Evolutionary conservation across 2,113 vertebrate species (phyloP).

Genomic region (Leptobrachium leishanense): DNA sequence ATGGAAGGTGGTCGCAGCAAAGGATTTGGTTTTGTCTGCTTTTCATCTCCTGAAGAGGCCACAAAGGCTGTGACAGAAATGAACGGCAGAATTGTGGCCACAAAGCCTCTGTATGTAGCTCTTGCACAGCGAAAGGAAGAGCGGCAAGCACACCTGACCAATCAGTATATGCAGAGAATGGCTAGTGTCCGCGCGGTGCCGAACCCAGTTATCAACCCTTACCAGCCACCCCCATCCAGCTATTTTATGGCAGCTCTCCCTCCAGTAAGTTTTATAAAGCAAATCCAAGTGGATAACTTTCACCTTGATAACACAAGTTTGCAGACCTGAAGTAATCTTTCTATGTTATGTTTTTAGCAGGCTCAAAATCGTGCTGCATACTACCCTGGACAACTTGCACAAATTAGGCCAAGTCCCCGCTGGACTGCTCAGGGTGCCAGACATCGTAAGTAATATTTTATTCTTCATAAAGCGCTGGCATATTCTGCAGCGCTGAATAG

Average conservation of each 20-base stretch:
- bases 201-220: conserved; percentile 97
- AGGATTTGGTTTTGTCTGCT: conserved; percentile 97
- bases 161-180: conserved; percentile 99
- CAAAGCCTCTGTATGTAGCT: conserved; percentile 96
- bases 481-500: too few relatives aligned
- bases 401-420: conserved; percentile 91
- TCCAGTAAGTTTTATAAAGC: too few relatives aligned
- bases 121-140: conserved; percentile 97
- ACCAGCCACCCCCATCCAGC: conserved; percentile 94
- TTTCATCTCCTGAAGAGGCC: conserved; percentile 97
- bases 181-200: conserved; percentile 94
- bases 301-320: too few relatives aligned
- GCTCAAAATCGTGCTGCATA: conserved; percentile 97
- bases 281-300: too few relatives aligned
- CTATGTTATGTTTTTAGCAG: too few relatives aligned
- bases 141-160: conserved; percentile 94
- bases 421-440: conserved; percentile 96
- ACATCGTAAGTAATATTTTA: too few relatives aligned
- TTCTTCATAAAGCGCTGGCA: too few relatives aligned
- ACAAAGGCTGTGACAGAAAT: conserved; percentile 98
- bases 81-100: conserved; percentile 97
- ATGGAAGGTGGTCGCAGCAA: conserved; percentile 98
- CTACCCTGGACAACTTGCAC: conserved; percentile 93
- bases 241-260: conserved; percentile 99
- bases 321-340: too few relatives aligned